Evolutionary conservation across 1,140 invertebrate species (phyloP), one percentile per base, ranked within the genome.

Genomic region (Mycetomoellerius zeteki): DNA sequence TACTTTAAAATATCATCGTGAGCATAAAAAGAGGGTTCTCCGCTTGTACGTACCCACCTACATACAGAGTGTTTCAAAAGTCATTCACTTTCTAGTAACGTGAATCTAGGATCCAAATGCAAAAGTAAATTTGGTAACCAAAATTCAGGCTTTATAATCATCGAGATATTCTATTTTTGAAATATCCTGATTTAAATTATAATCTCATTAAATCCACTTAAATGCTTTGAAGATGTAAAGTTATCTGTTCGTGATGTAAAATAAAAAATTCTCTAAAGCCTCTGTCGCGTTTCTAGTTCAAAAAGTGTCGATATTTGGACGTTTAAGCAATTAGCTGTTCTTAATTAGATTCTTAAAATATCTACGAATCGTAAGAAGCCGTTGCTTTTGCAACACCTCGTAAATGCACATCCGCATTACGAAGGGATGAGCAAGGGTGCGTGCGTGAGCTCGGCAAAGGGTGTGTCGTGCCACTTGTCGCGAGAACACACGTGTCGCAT

Each of bases 1-100:
- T 93, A 93, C 93, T 95, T 95, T 94, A 95, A 95, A 95, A 94
- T 94, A 95, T 94, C 91, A 94, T 94, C 93, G 90, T 93, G 92
- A 93, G 91, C 94, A 93, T 94, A 94, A 94, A 92, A 93, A 92
- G 89, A 87, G 21, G 60, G 37, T 37, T 2, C 30, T 62, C 33
- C 33, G 33, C 76, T 50, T 24, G 62, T 16, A 56, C 54, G 50
- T 69, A 37, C 0, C 30, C 37, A 43, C n/a, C 71, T 19, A 78
- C 91, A 67, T 91, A 91, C 86, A 86, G 73, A 43, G 65, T 72
- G 88, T 67, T 77, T 14, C 65, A 24, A 4, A 84, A 75, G 27
- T 84, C 52, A 24, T 7, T 2, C 67, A 19, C 19, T 54, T n/a
- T 30, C 3, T 14, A 16, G 2, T 21, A 73, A n/a, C 50, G 5